Evolutionary conservation across 2,797 vertebrate species (phyloP).

Genomic region (Leuciscus waleckii): DNA sequence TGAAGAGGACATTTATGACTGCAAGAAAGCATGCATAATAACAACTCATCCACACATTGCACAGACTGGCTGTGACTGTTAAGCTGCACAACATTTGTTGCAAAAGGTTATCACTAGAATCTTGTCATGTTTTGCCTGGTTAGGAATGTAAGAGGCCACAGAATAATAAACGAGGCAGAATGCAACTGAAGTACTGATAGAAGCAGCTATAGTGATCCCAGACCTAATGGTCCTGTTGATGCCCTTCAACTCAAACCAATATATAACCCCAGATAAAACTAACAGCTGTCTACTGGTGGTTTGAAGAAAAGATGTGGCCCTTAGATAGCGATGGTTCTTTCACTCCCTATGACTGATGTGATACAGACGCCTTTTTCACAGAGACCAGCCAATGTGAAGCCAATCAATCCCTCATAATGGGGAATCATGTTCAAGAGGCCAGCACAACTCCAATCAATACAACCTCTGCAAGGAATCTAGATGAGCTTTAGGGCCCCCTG

Average conservation of each 20-base stretch:
- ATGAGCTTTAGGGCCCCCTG: slow-evolving; percentile 57
- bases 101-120: background rate
- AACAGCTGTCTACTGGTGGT: background rate
- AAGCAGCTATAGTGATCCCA: background rate
- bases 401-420: slow-evolving; percentile 77
- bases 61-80: background rate
- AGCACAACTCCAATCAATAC: slow-evolving; percentile 71
- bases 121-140: background rate
- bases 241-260: background rate
- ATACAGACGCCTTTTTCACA: slow-evolving; percentile 36
- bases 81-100: background rate
- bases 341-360: slow-evolving; percentile 48
- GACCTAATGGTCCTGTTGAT: background rate
- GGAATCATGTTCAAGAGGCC: slow-evolving; percentile 71
- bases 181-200: background rate
- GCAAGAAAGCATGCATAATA: background rate
- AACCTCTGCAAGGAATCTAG: slow-evolving; percentile 63
- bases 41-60: background rate
- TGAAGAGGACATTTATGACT: background rate
- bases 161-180: background rate
- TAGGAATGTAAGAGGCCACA: background rate
- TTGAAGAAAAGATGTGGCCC: slow-evolving; percentile 24
- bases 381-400: slow-evolving; percentile 68
- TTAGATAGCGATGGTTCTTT: slow-evolving; percentile 29
- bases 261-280: background rate